Evolutionary conservation across 2,113 vertebrate species (phyloP).

Genomic region (Solea senegalensis): DNA sequence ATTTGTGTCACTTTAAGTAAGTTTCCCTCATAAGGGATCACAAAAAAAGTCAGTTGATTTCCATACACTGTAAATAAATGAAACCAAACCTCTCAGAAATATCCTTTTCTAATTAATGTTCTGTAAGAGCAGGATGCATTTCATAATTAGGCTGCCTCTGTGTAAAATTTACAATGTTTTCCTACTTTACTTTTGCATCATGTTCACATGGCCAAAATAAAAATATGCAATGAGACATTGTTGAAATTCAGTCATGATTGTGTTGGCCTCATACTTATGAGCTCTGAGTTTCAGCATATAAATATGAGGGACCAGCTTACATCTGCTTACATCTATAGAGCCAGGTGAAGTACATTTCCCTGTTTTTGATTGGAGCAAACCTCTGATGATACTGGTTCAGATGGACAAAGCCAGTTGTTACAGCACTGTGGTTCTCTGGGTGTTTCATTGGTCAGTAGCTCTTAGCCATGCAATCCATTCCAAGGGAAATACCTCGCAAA

Average conservation of each 20-base stretch:
- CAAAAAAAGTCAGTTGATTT: background rate
- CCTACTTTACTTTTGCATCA: too few relatives aligned
- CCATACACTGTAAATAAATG: background rate
- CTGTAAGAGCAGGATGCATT: background rate
- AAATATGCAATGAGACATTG: background rate
- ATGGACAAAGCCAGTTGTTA: slow-evolving; percentile 33
- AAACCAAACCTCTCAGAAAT: background rate
- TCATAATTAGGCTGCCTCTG: too few relatives aligned
- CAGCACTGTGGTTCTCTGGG: slow-evolving; percentile 58
- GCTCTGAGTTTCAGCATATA: too few relatives aligned
- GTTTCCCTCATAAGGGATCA: background rate
- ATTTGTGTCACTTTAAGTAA: slow-evolving; percentile 38
- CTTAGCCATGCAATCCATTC: slow-evolving; percentile 29
- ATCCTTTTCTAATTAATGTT: background rate
- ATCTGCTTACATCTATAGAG: background rate
- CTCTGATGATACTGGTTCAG: slow-evolving; percentile 42
- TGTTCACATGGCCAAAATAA: too few relatives aligned
- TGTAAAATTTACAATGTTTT: too few relatives aligned
- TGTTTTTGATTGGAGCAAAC: too few relatives aligned
- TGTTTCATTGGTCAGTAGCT: slow-evolving; percentile 55
- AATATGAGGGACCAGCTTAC: too few relatives aligned
- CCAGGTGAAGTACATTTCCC: slow-evolving; percentile 8
- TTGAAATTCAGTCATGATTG: slow-evolving; percentile 1
- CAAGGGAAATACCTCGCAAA: slow-evolving; percentile 69
- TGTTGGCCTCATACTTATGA: background rate